Evolutionary conservation across 2,888 invertebrate species (phyloP), one percentile per base, ranked within the genome.

Genomic region (Noctua fimbriata): DNA sequence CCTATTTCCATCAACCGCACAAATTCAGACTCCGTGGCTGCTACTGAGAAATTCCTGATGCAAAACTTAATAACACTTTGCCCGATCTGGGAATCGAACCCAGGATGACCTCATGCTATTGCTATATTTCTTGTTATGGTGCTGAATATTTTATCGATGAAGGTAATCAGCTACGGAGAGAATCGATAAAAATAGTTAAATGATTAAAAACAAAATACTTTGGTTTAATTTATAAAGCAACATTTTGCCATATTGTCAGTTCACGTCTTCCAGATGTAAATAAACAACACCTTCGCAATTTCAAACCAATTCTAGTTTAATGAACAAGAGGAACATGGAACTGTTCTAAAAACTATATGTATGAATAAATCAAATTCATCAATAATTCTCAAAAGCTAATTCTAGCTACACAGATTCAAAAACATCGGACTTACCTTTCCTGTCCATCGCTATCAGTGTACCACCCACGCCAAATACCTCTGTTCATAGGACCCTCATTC

Each of bases 401-500:
- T 4, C 28, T 7, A 32, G 10, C 7, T 7, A n/a, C 10, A 76
- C 4, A 55, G 18, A 16, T 73, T 47, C 0, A 32, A 32, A 21
- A 41, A 41, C 1, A 5, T 21, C 28, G 0, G 9, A 85, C 86
- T 44, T 84, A 96, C 96, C 95, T 94, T 90, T 95, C 95, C 36
- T 83, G 87, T 1, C 94, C 94, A 80, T 93, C 84, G 1, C 87
- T 91, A 85, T 97, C 96, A 12, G 76, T 92, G 69, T 97, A 97
- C 92, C 94, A 94, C 66, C 96, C 96, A 83, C 93, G 93, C 97
- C 97, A 97, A 73, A 97, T 95, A 49, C 96, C 96, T 87, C 97
- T 92, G 73, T 95, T 95, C 94, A 97, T 94, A 0, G 96, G 96
- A 2, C 97, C 97, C 58, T 94, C 96, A 81, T 97, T 97, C 97